phyloP scores from a whole-genome alignment of 2,888 invertebrate genomes.

The Calameuta filiformis region DNA sequence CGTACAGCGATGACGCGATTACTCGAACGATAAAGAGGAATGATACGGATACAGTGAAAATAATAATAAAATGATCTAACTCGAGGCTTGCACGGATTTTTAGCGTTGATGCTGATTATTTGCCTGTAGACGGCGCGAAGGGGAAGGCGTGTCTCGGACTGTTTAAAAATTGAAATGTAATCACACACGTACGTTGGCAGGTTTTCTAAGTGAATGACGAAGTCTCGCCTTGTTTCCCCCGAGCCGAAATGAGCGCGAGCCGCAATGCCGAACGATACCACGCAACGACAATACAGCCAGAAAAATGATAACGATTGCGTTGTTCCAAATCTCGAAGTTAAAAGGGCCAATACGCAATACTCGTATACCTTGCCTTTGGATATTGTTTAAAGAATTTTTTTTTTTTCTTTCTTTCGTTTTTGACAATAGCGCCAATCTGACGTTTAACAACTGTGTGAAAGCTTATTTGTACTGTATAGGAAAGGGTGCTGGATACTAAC shows the following conservation, averaged over 20 bases:
- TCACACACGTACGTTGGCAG: conserved; percentile 62
- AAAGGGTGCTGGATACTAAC: background rate
- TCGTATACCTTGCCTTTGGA: background rate
- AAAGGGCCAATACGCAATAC: background rate
- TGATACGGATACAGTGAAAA: background rate
- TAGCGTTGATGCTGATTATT: background rate
- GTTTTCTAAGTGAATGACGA: conserved; percentile 64
- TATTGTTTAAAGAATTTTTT: background rate
- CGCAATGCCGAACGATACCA: conserved; percentile 43
- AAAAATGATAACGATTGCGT: conserved; percentile 1
- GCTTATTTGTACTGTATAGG: background rate
- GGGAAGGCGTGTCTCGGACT: background rate
- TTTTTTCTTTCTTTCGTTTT: background rate
- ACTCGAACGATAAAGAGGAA: too few species aligned
- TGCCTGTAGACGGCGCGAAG: background rate
- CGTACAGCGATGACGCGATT: too few species aligned
- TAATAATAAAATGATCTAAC: background rate
- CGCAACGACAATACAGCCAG: conserved; percentile 39
- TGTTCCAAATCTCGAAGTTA: background rate
- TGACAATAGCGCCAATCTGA: background rate
- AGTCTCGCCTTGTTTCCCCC: conserved; percentile 58
- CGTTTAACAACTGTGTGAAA: background rate
- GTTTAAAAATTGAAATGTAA: conserved; percentile 46
- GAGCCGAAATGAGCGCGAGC: conserved; percentile 56
- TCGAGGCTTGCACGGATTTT: background rate